Evolutionary conservation across 1,140 invertebrate species (phyloP).

Genomic region (Asbolus verrucosus): DNA sequence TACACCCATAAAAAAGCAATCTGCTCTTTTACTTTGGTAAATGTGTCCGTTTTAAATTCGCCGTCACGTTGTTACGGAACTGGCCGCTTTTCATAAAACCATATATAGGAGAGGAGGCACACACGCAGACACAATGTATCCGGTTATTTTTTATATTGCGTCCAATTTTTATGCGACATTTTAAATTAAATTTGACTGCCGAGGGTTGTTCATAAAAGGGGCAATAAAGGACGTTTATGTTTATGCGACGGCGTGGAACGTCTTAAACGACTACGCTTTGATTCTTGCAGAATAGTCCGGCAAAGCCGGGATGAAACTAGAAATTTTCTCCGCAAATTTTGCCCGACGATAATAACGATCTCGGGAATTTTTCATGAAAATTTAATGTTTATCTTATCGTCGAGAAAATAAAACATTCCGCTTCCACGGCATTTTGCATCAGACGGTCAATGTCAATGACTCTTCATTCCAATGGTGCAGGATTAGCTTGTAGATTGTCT

Average conservation of each 20-base stretch:
- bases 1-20: conserved; percentile 39
- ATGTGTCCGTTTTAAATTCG: conserved; percentile 44
- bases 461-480: too few relatives aligned
- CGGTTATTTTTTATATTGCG: conserved; percentile 47
- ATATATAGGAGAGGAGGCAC: conserved; percentile 16
- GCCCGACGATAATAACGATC: conserved; percentile 10
- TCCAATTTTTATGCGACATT: conserved; percentile 56
- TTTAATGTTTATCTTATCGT: background rate
- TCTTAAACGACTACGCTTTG: conserved; percentile 50
- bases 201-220: conserved; percentile 56
- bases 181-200: conserved; percentile 58
- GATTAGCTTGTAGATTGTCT: background rate
- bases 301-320: conserved; percentile 26
- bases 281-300: conserved; percentile 42
- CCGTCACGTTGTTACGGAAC: conserved; percentile 40
- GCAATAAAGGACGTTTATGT: conserved; percentile 57
- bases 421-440: too few relatives aligned
- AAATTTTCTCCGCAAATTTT: conserved; percentile 12
- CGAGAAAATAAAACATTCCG: too few relatives aligned
- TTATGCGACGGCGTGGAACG: conserved; percentile 52
- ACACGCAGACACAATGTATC: conserved; percentile 37
- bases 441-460: too few relatives aligned
- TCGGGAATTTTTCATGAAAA: background rate
- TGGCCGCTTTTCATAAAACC: conserved; percentile 39
- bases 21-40: conserved; percentile 31